Conservation (phyloP, 2,113 vertebrate genomes). For the Garra rufa region DNA sequence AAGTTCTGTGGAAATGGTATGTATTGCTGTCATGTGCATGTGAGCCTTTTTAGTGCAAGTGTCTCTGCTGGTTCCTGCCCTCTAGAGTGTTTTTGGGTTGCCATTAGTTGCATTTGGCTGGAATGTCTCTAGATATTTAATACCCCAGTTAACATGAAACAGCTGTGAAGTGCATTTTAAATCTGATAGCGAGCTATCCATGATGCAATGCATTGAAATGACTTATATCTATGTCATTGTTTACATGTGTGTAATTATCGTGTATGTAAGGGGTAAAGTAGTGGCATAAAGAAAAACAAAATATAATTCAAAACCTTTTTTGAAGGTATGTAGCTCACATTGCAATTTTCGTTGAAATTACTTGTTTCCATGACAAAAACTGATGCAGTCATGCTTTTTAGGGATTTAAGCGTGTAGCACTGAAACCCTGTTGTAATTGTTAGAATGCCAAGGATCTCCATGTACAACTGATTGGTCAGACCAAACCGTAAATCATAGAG, state of each 20-base stretch:
- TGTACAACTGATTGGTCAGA: too few relatives aligned
- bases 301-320: too few relatives aligned
- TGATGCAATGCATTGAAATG: neutral
- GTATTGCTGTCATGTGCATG: neutral
- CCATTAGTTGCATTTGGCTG: slow-evolving; percentile 10
- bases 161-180: slow-evolving; percentile 35
- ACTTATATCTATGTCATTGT: neutral
- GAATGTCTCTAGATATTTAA: slow-evolving; percentile 62
- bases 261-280: neutral
- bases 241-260: neutral
- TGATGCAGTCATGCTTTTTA: neutral
- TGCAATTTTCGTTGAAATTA: neutral
- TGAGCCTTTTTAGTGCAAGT: slow-evolving; percentile 8
- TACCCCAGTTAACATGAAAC: slow-evolving; percentile 53
- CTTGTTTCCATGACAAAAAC: neutral
- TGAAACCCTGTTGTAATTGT: too few relatives aligned
- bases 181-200: slow-evolving; percentile 5
- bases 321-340: neutral
- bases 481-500: too few relatives aligned
- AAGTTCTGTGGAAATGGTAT: neutral
- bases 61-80: slow-evolving; percentile 11
- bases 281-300: neutral
- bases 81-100: slow-evolving; percentile 15
- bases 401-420: too few relatives aligned
- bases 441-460: too few relatives aligned